Conservation (phyloP, 2,797 vertebrate genomes). For the Orestias chungarensis region DNA sequence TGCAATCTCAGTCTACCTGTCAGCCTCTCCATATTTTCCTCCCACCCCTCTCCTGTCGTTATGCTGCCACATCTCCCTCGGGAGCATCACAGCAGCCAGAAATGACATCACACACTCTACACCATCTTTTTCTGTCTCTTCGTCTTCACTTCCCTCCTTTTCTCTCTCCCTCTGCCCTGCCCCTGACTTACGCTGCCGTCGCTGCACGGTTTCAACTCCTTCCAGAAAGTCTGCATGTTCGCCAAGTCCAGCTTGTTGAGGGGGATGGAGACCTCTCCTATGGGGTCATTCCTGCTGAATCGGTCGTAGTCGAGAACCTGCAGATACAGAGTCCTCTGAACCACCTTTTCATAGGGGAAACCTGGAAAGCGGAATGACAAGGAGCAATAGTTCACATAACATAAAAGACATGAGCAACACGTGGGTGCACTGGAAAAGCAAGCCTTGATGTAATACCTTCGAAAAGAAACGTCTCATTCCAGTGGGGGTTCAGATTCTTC, state of each 20-base stretch:
- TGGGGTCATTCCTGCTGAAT: slow-evolving; percentile 98
- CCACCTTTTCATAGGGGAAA: slow-evolving; percentile 97
- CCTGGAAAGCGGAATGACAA: slow-evolving; percentile 74
- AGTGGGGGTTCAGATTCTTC: slow-evolving; percentile 98
- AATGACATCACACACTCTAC: slow-evolving; percentile 74
- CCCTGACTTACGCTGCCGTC: slow-evolving; percentile 86
- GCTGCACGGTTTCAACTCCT: slow-evolving; percentile 97
- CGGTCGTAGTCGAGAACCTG: slow-evolving; percentile 98
- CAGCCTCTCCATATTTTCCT: slow-evolving; percentile 46
- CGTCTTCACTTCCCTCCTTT: slow-evolving; percentile 25
- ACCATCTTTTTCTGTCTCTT: slow-evolving; percentile 41
- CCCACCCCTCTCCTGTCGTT: slow-evolving; percentile 55
- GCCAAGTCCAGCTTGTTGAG: slow-evolving; percentile 97
- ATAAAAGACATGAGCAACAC: not conserved
- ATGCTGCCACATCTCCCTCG: slow-evolving; percentile 61
- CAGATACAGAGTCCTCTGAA: slow-evolving; percentile 94
- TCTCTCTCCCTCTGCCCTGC: not conserved
- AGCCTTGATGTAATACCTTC: slow-evolving; percentile 81
- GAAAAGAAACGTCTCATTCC: slow-evolving; percentile 98
- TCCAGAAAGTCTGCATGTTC: slow-evolving; percentile 99
- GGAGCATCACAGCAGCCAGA: slow-evolving; percentile 67
- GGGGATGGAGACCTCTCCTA: slow-evolving; percentile 96
- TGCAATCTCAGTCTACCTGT: slow-evolving; percentile 51
- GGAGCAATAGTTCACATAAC: not conserved
- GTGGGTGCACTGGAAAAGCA: not conserved